Base-by-base conservation (phyloP, 2,113 vertebrate species). In the Microcebus ravelobensis region DNA sequence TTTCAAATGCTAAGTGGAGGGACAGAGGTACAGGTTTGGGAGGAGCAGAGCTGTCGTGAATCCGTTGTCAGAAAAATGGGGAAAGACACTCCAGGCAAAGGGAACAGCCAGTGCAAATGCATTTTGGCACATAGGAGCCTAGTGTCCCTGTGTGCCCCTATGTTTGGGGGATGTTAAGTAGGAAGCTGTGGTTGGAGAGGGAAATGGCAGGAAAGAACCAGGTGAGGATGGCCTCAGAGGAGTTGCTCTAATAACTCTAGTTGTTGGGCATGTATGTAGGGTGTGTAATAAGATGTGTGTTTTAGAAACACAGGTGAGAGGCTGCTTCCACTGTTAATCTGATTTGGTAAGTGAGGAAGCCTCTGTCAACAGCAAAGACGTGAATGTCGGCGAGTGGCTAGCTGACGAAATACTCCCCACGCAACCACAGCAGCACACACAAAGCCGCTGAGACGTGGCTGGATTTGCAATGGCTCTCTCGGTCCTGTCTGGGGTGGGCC, bases 361-460 rank as follows among this genome's bases (percentile, higher is more conserved):
- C 76, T 87, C 74, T 55, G 68, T 34, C 13, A 45, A 71, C 13
- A 5, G 42, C 71, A 15, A 57, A 55, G 74, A 67, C 34, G 55
- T 65, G 25, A 29, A 36, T 29, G 65, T n/a, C 6, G 17, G 42
- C 10, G 34, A 42, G 21, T 8, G 31, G 34, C 1, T 31, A 36
- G 80, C 63, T 39, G 80, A 63, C 3, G n/a, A 42, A 42, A 10
- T 9, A 0, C 3, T 77, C 42, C 12, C 55, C 27, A 68, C 0
- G 29, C 9, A 2, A 50, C 0, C 55, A 29, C 71, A 20, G n/a
- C 20, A 34, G 29, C 39, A 2, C 2, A 4, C 5, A 20, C 6
- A 12, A 8, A 36, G 36, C 48, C 6, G 55, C 81, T 10, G 18
- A 18, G 10, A 18, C 36, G 20, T 29, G 21, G 63, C 77, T 65